A percentile compares a stretch with the other conserved stretches of the same genome.
phyloP scores from a whole-genome alignment of 2,888 invertebrate genomes.

The Sinodicranocentrus sp. region DNA sequence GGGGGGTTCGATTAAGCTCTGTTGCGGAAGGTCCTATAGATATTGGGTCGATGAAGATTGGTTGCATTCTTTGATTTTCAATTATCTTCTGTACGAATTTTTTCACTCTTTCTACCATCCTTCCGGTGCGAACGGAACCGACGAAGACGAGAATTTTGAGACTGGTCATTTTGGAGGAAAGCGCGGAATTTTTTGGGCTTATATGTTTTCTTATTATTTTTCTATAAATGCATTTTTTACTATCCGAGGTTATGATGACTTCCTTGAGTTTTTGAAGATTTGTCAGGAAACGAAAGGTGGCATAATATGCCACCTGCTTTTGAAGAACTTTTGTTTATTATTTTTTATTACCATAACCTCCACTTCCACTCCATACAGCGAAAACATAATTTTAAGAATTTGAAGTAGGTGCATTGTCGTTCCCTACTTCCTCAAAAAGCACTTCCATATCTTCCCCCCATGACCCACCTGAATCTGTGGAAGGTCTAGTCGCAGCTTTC shows the following conservation, averaged over 20 bases:
- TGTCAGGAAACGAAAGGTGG: too few species aligned
- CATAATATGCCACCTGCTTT: too few species aligned
- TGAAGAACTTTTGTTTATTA: too few species aligned
- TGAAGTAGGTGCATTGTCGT: neutral
- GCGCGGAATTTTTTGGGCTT: neutral
- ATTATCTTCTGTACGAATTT: slow-evolving; percentile 77
- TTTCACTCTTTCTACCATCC: slow-evolving; percentile 77
- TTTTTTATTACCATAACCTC: slow-evolving; percentile 10
- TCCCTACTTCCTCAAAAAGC: slow-evolving; percentile 1
- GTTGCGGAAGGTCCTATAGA: slow-evolving; percentile 77
- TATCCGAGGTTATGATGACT: too few species aligned
- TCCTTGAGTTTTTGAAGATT: too few species aligned
- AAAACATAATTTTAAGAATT: too few species aligned
- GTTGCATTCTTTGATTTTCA: slow-evolving; percentile 74
- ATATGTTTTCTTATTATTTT: neutral
- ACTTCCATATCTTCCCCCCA: neutral
- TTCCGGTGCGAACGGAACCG: slow-evolving; percentile 77
- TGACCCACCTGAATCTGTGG: neutral
- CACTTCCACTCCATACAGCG: neutral
- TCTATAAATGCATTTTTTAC: too few species aligned
- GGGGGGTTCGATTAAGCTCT: slow-evolving; percentile 77
- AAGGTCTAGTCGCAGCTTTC: neutral
- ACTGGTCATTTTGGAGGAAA: slow-evolving; percentile 15
- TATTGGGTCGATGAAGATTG: slow-evolving; percentile 78
- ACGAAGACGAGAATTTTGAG: slow-evolving; percentile 75